Evolutionary conservation across 2,888 invertebrate species (phyloP).

Genomic region (Troglohyphantes excavatus): DNA sequence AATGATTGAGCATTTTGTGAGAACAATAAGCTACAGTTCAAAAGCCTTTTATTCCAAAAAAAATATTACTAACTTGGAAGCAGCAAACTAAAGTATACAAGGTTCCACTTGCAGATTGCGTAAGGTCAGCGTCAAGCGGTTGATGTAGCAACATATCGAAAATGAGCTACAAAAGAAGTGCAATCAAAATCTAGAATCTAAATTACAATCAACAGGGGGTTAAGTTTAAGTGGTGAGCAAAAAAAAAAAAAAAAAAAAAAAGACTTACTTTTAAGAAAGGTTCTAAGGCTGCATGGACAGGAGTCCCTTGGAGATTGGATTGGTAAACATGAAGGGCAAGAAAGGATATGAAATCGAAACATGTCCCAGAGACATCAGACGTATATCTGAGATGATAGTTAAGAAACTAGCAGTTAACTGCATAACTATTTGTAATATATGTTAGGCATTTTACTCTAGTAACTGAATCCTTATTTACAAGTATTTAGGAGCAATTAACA

Average conservation of each 20-base stretch:
- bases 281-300: conserved; percentile 83
- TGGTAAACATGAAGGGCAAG: conserved; percentile 84
- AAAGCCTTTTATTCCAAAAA: neutral
- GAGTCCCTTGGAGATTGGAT: conserved; percentile 81
- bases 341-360: conserved; percentile 86
- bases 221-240: no score
- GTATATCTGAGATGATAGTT: conserved; percentile 83
- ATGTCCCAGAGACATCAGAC: conserved; percentile 85
- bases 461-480: no score
- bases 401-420: conserved; percentile 29
- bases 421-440: no score
- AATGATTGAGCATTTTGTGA: no score
- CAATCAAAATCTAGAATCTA: no score
- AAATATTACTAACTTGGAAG: conserved; percentile 84
- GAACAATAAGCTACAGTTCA: no score
- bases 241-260: neutral
- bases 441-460: no score
- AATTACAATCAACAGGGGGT: no score
- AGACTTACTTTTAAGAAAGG: conserved; percentile 84
- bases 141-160: conserved; percentile 87
- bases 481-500: no score
- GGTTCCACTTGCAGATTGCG: conserved; percentile 85
- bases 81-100: conserved; percentile 88
- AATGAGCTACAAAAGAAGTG: conserved; percentile 84
- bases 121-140: conserved; percentile 87